A percentile compares a stretch with the other conserved stretches of the same genome.
phyloP scores from a whole-genome alignment of 2,797 vertebrate species.

The Clamator glandarius region DNA sequence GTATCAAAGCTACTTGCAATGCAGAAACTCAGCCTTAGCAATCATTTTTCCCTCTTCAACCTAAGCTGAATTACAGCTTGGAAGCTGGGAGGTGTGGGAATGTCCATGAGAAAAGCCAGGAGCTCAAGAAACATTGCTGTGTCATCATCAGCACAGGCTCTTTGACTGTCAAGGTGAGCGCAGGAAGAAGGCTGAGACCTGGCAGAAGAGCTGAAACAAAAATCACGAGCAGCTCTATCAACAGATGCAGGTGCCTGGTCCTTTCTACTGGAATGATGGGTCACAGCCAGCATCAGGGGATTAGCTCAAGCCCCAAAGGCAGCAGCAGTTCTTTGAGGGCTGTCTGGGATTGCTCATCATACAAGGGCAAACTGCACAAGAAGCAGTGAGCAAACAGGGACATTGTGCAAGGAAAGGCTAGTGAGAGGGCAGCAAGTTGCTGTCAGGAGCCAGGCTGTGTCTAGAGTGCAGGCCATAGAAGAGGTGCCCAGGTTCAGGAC shows the following conservation, averaged over 20 bases:
- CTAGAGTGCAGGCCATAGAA: neutral
- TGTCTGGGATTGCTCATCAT: neutral
- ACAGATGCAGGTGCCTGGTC: neutral
- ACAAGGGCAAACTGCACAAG: neutral
- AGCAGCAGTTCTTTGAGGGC: neutral
- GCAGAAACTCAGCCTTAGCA: constrained; percentile 33
- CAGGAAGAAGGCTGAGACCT: neutral
- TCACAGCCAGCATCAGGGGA: neutral
- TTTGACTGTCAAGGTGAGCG: neutral
- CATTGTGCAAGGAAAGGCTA: neutral
- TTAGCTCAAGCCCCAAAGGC: neutral
- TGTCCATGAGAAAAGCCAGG: neutral
- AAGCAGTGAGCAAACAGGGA: neutral
- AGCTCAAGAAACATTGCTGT: neutral
- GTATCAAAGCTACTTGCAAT: neutral
- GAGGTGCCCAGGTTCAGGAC: neutral
- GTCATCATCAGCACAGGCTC: neutral
- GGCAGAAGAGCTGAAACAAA: neutral
- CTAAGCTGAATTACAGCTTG: neutral
- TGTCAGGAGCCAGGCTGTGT: neutral
- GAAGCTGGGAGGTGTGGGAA: neutral
- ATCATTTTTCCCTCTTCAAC: neutral
- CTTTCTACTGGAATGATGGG: neutral
- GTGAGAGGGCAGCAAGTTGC: accelerated
- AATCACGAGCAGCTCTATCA: neutral